Evolutionary conservation across 1,140 invertebrate genomes (phyloP), one percentile per base, ranked within the genome.

Genomic region (Drosophila triauraria): DNA sequence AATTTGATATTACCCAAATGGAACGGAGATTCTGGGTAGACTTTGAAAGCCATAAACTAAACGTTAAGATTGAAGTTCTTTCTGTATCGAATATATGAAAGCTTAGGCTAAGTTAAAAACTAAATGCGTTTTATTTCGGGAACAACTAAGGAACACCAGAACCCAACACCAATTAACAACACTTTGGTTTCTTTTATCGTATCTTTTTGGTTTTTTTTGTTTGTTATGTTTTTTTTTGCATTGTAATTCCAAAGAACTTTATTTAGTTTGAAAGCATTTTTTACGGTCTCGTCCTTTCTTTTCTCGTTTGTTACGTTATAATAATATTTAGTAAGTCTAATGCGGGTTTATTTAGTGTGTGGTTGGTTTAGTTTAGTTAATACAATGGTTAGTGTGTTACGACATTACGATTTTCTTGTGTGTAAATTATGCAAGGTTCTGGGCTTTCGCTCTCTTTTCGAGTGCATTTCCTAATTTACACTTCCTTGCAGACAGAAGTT

Each of bases 221-320:
- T 75, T 79, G 70, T 60, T 82, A 74, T 78, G 63, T 71, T 64
- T 78, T 71, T 64, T 78, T 77, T 76, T 63, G 64, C 72, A 70
- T 84, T 88, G 84, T 84, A 88, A 81, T 88, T 88, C 85, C 85
- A 88, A 91, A 88, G 80, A 91, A 88, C 88, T 91, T 91, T 91
- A 91, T 91, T 91, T 88, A 91, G 75, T 80, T 88, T 91, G 88
- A 91, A 91, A 91, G 88, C 88, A 85, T 82, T 91, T 91, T 46
- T 90, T 82, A 80, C 79, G 70, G 64, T 77, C 61, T 78, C 47
- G 13, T 71, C 76, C 58, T 59, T 75, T 65, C 68, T 86, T 69
- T 78, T 83, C 67, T 69, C 50, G 50, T 56, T 48, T 82, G 67
- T 78, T 83, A 91, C 78, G 75, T 87, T 91, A 87, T 82, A 90